Evolutionary conservation across 2,888 invertebrate species (phyloP), one percentile per base, ranked within the genome.

Genomic region (Thyatira batis): DNA sequence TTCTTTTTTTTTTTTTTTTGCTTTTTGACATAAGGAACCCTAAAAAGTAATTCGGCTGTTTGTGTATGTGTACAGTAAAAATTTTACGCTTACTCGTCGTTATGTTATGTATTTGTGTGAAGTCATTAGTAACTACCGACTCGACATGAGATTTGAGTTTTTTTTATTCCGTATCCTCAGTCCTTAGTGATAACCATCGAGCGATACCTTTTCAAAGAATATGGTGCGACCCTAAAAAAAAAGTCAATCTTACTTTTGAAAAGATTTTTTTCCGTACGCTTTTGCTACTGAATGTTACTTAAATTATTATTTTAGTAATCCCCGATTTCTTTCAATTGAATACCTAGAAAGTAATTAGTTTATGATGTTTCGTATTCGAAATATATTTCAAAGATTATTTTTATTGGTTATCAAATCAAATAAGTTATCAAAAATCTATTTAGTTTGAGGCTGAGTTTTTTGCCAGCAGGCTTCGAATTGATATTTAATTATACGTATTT

Each of bases 71-170:
- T 76, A 74, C 75, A 67, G 59, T 71, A 76, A 69, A 70, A 79
- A 82, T 82, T 80, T 77, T 73, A 82, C 76, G 78, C 78, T 78
- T 71, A 74, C 71, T 70, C 73, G 71, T 76, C 74, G 76, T 80
- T 77, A 76, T 75, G 71, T 71, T 78, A 75, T 76, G 73, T 80
- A 75, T 81, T 80, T 75, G 75, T 80, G 71, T 73, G 73, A 74
- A 71, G 74, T 78, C 75, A 80, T 83, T 82, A 80, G 75, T 72
- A 58, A 67, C 69, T 68, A 67, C 71, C 73, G 76, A 69, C 71
- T 71, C 71, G 72, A 65, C 66, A 17, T 63, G 51, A 60, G 67
- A 65, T 69, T 73, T 61, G 65, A 65, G 55, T 59, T 67, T 76
- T 73, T 73, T 69, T 67, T 33, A 54, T 33, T 51, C 25, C 8